Conservation (phyloP, 1,140 invertebrate genomes). For the Cotesia chilonis region DNA sequence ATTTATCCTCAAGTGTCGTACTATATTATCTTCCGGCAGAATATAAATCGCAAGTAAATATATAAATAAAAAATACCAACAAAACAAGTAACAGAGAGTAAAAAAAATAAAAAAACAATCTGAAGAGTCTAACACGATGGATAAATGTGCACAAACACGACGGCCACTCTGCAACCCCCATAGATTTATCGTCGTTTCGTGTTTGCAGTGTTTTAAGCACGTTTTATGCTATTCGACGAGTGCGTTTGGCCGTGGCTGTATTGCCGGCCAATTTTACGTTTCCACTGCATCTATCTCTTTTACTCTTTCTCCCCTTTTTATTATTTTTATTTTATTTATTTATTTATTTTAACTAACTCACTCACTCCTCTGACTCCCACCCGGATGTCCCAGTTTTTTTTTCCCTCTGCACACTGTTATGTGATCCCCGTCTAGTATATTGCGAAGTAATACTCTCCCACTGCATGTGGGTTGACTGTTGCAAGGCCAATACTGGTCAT, state of each 20-base stretch:
- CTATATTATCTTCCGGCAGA: background rate
- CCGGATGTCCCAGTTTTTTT: constrained; percentile 1
- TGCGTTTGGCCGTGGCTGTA: constrained; percentile 20
- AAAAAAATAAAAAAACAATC: constrained; percentile 19
- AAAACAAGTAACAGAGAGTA: background rate
- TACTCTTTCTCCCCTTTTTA: background rate
- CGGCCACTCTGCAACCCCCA: constrained; percentile 31
- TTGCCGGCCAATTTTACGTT: constrained; percentile 31
- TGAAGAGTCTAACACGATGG: constrained; percentile 11
- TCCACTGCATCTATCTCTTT: constrained; percentile 21
- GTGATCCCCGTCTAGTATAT: constrained; percentile 10
- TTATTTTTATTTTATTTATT: constrained; percentile 26
- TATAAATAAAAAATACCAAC: background rate
- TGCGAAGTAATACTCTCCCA: constrained; percentile 17
- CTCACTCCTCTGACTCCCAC: constrained; percentile 19
- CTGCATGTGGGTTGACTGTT: constrained; percentile 30
- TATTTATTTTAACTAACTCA: constrained; percentile 3
- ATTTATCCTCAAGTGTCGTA: too few relatives aligned
- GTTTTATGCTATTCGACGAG: constrained; percentile 33
- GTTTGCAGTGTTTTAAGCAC: constrained; percentile 40
- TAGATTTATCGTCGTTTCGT: constrained; percentile 39
- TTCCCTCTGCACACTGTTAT: constrained; percentile 1
- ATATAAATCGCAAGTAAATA: background rate
- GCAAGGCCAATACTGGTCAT: constrained; percentile 33
- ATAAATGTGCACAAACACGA: constrained; percentile 24